Conservation (phyloP, 2,113 vertebrate species). For the Lepus timidus region DNA sequence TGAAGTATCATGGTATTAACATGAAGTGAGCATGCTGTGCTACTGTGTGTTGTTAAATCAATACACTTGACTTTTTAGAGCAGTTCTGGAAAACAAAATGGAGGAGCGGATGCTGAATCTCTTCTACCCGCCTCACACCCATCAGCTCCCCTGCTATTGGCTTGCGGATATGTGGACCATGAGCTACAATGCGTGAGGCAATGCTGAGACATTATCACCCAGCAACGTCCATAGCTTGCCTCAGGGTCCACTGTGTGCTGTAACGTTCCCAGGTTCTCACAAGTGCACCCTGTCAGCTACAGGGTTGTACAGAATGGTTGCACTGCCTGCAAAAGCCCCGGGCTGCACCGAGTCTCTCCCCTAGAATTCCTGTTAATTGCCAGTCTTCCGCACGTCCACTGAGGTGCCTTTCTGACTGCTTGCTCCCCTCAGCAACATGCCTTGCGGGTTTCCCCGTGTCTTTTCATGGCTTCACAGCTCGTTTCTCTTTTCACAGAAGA, state of each 20-base stretch:
- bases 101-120: background rate
- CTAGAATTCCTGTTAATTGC: background rate
- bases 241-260: background rate
- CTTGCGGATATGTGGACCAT: background rate
- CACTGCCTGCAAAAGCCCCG: background rate
- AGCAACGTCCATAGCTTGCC: background rate
- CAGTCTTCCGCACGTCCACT: background rate
- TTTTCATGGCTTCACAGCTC: background rate
- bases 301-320: background rate
- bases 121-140: background rate
- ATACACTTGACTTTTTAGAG: background rate
- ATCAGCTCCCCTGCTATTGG: background rate
- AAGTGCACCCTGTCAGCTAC: background rate
- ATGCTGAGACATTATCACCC: background rate
- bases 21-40: background rate
- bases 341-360: background rate
- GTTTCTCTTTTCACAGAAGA: background rate
- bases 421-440: background rate
- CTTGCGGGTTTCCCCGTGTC: background rate
- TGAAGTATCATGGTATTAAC: background rate
- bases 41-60: background rate
- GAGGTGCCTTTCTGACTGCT: background rate
- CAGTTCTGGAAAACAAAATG: slow-evolving; percentile 23
- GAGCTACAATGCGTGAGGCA: background rate
- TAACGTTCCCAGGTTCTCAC: background rate